Percentiles rank a stretch among this genome's conserved stretches.
These are phyloP conservation scores for Tetragnatha versicolor DNA, from an alignment of 1,140 invertebrate species.

Conservation along the genomic window DNA sequence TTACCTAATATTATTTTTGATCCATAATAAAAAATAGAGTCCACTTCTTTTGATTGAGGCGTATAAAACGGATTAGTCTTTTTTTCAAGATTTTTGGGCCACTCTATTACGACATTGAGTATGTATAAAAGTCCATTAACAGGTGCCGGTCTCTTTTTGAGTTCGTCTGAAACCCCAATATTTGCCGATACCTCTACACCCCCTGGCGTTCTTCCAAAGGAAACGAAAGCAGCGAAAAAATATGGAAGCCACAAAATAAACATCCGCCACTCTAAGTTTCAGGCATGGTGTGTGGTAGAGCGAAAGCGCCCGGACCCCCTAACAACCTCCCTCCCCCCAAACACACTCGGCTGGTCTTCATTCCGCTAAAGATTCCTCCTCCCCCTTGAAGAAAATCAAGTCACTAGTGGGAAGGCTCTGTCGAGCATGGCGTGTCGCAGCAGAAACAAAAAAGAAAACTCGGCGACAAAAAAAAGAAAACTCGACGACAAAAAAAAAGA, in stretches of 20 bases:
- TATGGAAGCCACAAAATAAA: constrained; percentile 50
- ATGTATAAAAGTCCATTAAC: no score
- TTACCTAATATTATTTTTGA: no score
- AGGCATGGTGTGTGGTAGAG: constrained; percentile 40
- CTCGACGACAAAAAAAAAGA: constrained; percentile 34
- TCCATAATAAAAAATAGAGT: no score
- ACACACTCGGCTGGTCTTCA: background rate
- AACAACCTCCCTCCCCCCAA: constrained; percentile 32
- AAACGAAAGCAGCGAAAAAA: constrained; percentile 16
- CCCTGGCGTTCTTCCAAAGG: constrained; percentile 37
- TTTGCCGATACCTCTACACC: constrained; percentile 8
- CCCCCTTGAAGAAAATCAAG: constrained; percentile 46
- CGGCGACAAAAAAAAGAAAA: constrained; percentile 15
- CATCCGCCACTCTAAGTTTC: constrained; percentile 47
- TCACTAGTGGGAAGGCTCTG: constrained; percentile 26
- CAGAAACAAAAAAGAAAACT: constrained; percentile 38
- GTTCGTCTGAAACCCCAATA: background rate
- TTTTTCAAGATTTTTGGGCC: no score
- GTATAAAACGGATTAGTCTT: no score
- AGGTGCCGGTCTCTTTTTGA: no score
- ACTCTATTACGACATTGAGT: no score
- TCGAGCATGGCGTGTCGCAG: constrained; percentile 51
- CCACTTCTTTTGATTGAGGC: no score
- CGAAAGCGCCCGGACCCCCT: constrained; percentile 44
- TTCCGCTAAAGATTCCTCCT: background rate